Evolutionary conservation across 1,140 invertebrate species (phyloP).

Genomic region (Schmidtea mediterranea): DNA sequence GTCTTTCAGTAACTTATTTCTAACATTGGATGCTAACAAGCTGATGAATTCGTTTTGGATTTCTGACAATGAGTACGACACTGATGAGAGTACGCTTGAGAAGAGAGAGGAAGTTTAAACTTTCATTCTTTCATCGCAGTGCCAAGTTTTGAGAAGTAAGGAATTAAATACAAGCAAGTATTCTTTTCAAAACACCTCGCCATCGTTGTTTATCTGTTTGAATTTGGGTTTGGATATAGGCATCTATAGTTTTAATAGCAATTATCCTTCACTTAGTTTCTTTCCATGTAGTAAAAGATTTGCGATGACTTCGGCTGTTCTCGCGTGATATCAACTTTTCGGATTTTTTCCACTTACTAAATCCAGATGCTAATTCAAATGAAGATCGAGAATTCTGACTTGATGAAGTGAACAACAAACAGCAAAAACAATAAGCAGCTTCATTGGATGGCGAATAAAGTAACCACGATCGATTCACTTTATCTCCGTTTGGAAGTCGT

Average conservation of each 20-base stretch:
- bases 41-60: not conserved
- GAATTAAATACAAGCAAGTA: slow-evolving; percentile 7
- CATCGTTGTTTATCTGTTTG: slow-evolving; percentile 6
- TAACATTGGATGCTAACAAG: slow-evolving; percentile 4
- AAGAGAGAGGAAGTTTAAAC: no score
- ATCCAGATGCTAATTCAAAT: slow-evolving; percentile 8
- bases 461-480: slow-evolving; percentile 7
- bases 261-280: slow-evolving; percentile 4
- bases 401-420: slow-evolving; percentile 7
- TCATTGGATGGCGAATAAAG: slow-evolving; percentile 8
- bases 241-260: slow-evolving; percentile 6
- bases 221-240: slow-evolving; percentile 2
- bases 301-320: slow-evolving; percentile 3
- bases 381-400: slow-evolving; percentile 1
- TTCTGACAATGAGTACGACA: not conserved
- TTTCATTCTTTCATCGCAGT: slow-evolving; percentile 5
- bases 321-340: slow-evolving; percentile 8
- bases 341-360: slow-evolving; percentile 8
- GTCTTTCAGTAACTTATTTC: not conserved
- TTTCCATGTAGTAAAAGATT: slow-evolving; percentile 1
- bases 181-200: slow-evolving; percentile 6
- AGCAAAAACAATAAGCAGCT: slow-evolving; percentile 9
- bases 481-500: slow-evolving; percentile 4
- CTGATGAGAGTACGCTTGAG: no score
- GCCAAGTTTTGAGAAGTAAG: slow-evolving; percentile 6